Conservation (phyloP, 2,888 invertebrate species). For the Drosophila differens region DNA sequence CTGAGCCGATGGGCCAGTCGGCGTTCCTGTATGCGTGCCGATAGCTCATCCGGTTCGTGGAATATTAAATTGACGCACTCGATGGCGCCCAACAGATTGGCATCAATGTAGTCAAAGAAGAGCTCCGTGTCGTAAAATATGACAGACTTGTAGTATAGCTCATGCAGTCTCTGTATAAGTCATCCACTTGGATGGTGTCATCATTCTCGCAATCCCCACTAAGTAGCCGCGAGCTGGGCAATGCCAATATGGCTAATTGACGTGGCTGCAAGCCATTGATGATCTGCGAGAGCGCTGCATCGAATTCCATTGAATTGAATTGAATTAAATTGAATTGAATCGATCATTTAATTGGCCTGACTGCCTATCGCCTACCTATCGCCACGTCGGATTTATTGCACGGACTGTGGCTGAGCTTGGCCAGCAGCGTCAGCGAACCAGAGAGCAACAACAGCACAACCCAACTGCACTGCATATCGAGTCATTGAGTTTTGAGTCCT, state of each 20-base stretch:
- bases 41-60: conserved; percentile 77
- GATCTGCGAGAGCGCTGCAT: conserved; percentile 83
- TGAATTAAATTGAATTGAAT: conserved; percentile 4
- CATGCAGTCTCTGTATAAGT: conserved; percentile 82
- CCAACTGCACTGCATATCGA: conserved; percentile 26
- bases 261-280: conserved; percentile 81
- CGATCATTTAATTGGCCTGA: conserved; percentile 11
- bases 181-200: conserved; percentile 75
- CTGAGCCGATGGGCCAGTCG: conserved; percentile 82
- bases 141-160: conserved; percentile 77
- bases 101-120: conserved; percentile 82
- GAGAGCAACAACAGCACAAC: conserved; percentile 13
- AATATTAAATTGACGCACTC: conserved; percentile 84
- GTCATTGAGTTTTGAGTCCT: not conserved
- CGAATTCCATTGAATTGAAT: conserved; percentile 6
- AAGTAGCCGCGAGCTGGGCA: conserved; percentile 27
- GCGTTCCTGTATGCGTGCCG: conserved; percentile 73
- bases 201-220: conserved; percentile 46
- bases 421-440: conserved; percentile 4
- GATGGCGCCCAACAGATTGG: conserved; percentile 78
- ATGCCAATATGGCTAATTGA: conserved; percentile 76
- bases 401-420: conserved; percentile 31
- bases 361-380: conserved; percentile 59
- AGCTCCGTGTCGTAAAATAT: conserved; percentile 81
- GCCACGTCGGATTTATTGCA: conserved; percentile 78